phyloP scores from a whole-genome alignment of 2,888 invertebrate genomes.

The Heliconius ethilla region DNA sequence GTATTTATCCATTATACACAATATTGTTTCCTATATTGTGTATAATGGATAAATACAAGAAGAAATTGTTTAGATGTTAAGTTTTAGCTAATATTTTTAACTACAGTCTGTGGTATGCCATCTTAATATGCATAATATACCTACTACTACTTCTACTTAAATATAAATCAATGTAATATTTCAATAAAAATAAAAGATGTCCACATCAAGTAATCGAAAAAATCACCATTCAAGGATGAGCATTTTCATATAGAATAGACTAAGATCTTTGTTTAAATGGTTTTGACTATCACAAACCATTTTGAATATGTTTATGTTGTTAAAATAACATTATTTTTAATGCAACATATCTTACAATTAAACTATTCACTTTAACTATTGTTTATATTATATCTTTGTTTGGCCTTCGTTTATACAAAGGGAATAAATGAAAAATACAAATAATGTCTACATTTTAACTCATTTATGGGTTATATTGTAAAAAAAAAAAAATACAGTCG shows the following conservation, averaged over 20 bases:
- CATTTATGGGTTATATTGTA: background rate
- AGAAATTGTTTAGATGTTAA: background rate
- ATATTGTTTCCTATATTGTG: too few species aligned
- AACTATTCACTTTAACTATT: background rate
- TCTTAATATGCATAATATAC: background rate
- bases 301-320: background rate
- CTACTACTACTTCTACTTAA: background rate
- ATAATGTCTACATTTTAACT: background rate
- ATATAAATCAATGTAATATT: background rate
- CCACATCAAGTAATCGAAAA: background rate
- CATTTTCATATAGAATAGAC: background rate
- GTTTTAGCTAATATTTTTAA: background rate
- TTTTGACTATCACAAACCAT: background rate
- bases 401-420: background rate
- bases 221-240: background rate
- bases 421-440: background rate
- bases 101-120: background rate
- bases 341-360: background rate
- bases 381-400: background rate
- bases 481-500: too few species aligned
- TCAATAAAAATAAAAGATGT: background rate
- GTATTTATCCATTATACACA: too few species aligned
- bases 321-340: background rate
- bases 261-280: background rate
- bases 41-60: background rate